These are phyloP conservation scores for Pituophis catenifer DNA, from an alignment of 2,113 vertebrate species.

Conservation along the genomic window DNA sequence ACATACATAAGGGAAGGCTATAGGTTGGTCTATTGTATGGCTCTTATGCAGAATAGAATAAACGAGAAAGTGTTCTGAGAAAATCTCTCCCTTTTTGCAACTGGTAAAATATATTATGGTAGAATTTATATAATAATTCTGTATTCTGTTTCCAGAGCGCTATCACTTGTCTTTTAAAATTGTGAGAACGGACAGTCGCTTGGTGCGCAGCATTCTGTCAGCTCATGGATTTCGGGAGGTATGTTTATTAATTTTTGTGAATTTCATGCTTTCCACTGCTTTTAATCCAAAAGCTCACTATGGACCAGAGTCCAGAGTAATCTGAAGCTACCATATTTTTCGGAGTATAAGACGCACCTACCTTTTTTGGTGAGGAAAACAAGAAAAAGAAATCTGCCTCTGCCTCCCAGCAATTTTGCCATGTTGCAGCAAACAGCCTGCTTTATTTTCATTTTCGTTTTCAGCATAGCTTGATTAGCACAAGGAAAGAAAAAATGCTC, in stretches of 20 bases:
- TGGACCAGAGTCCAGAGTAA: background rate
- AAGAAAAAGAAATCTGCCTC: too few relatives aligned
- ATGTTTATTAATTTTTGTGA: background rate
- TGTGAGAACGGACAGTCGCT: constrained; percentile 91
- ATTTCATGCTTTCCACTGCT: background rate
- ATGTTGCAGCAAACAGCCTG: too few relatives aligned
- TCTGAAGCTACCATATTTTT: background rate
- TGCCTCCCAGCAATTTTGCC: too few relatives aligned
- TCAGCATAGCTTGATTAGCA: too few relatives aligned
- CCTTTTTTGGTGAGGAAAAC: too few relatives aligned
- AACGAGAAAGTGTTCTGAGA: background rate
- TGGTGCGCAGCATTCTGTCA: constrained; percentile 87
- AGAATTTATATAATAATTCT: background rate
- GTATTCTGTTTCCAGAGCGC: constrained; percentile 73
- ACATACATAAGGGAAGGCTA: background rate
- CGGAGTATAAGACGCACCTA: too few relatives aligned
- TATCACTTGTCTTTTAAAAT: constrained; percentile 95
- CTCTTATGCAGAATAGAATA: background rate
- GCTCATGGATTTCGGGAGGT: constrained; percentile 96
- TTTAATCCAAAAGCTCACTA: constrained; percentile 19
- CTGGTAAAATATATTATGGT: background rate
- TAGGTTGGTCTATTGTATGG: background rate
- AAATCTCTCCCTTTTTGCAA: background rate
- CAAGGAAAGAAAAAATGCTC: too few relatives aligned
- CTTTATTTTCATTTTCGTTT: too few relatives aligned